Base-by-base conservation (phyloP, 2,888 invertebrate genomes). In the Metallyticus violacea region DNA sequence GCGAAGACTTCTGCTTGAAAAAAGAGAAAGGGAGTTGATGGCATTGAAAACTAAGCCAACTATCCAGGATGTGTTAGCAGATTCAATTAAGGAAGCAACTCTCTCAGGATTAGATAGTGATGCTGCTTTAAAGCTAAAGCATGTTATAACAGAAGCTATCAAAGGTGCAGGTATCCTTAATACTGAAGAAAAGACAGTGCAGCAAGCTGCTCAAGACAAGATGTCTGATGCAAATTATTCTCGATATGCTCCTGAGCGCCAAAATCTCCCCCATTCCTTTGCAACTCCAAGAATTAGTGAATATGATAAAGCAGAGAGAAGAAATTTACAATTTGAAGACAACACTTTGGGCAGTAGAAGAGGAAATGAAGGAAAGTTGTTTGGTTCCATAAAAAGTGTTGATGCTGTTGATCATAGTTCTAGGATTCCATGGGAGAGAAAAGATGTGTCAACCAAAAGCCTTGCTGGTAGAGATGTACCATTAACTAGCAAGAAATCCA, bases 61-160 rank as follows among this genome's bases (percentile, higher is more conserved):
- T 9, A 28, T 83, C 22, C 77, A 27, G 22, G 77, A 83, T 22
- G n/a, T 83, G 22, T 27, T 83, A 28, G 7, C 26, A 9, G 83
- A 83, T 27, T 27, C 83, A 22, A 77, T 83, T 7, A 83, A 62
- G 28, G 77, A 83, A 77, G 28, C 83, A 2, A 7, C 15, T 3
- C 7, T 83, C 9, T 25, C 83, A 28, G 9, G 27, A 22, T 26
- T 83, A 6, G 27, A 79, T 77, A 28, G 0, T 77, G 77, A 77
- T 0, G n/a, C 83, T 26, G 28, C 29, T 7, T 28, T 27, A 5
- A 77, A 83, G 28, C 77, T 83, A 7, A 83, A 83, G 77, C 77
- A 83, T 7, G n/a, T 83, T 6, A 77, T 83, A 28, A 29, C 83
- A 77, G 83, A 83, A 28, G 83, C 83, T 83, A 27, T 83, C n/a